Evolutionary conservation across 2,113 vertebrate species (phyloP), one percentile per base, ranked within the genome.

Genomic region (Polypterus bichir): DNA sequence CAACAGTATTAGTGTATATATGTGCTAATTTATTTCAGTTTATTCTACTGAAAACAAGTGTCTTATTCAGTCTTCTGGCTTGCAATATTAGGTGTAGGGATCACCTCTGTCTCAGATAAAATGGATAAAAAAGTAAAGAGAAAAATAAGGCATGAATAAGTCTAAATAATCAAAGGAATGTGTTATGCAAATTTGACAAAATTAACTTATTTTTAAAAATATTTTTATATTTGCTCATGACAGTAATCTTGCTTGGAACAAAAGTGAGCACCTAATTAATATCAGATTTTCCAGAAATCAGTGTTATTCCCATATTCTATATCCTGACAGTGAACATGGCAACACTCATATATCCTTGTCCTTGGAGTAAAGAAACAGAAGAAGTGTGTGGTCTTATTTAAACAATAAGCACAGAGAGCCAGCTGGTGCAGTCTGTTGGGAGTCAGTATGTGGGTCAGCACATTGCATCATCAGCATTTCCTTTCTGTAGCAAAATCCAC

Each of bases 361-460:
- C 68, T 71, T 65, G 60, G 64, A 66, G 52, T 7, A 68, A 53
- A 62, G 60, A 77, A 77, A 76, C 70, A 6, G 57, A 58, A 44
- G 62, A 63, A 70, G 71, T 46, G 47, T 44, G 67, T 64, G 47
- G 48, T 65, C 66, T 73, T 80, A 55, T 71, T 76, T 75, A 69
- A 75, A 71, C 47, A 73, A 44, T 66, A 69, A 76, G 52, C 65
- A 68, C 59, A 67, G 62, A 76, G 9, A 54, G 71, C 73, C 84
- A 88, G 80, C 83, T 88, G 86, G 79, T 62, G 69, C 67, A 72
- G 71, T 85, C 88, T 84, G 48, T 59, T 62, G 84, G 87, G 86
- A 91, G 68, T 74, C 72, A 73, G 79, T 86, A 90, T 91, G 75
- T 92, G 83, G 88, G 88, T 91, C 91, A 91, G 80, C 73, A 86